A percentile compares a stretch with the other conserved stretches of the same genome.
Conservation (phyloP, 2,888 invertebrate genomes). For the Chrysodeixis includens region DNA sequence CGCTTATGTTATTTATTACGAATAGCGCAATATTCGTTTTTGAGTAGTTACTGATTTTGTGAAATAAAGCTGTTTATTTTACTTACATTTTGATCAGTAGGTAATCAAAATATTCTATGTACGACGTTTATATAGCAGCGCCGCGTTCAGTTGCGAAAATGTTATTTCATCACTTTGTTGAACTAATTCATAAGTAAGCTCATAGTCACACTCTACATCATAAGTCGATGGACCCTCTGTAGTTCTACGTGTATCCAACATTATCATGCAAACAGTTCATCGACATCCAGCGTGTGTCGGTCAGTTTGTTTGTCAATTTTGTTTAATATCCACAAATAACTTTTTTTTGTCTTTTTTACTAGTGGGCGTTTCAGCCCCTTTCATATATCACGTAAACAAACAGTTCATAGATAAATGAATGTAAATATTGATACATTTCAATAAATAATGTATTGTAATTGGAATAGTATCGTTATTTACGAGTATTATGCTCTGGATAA, state of each 20-base stretch:
- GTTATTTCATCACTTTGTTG: too few relatives aligned
- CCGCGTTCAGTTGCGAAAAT: too few relatives aligned
- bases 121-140: too few relatives aligned
- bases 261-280: slow-evolving; percentile 26
- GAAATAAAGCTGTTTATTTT: too few relatives aligned
- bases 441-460: slow-evolving; percentile 1
- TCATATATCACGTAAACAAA: not conserved
- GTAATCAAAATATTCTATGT: too few relatives aligned
- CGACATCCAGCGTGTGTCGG: slow-evolving; percentile 16
- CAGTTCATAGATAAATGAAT: not conserved
- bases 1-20: too few relatives aligned
- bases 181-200: not conserved
- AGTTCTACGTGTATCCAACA: not conserved
- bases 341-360: not conserved
- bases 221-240: not conserved
- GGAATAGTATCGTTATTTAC: not conserved
- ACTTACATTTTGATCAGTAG: too few relatives aligned
- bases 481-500: not conserved
- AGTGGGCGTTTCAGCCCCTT: not conserved
- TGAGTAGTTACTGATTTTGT: too few relatives aligned
- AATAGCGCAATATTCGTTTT: too few relatives aligned
- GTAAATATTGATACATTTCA: not conserved
- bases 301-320: slow-evolving; percentile 1
- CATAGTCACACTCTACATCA: not conserved
- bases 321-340: not conserved